A percentile compares a stretch with the other conserved stretches of the same genome.
phyloP scores from a whole-genome alignment of 2,113 vertebrate species.

The Melanotaenia duboulayi region DNA sequence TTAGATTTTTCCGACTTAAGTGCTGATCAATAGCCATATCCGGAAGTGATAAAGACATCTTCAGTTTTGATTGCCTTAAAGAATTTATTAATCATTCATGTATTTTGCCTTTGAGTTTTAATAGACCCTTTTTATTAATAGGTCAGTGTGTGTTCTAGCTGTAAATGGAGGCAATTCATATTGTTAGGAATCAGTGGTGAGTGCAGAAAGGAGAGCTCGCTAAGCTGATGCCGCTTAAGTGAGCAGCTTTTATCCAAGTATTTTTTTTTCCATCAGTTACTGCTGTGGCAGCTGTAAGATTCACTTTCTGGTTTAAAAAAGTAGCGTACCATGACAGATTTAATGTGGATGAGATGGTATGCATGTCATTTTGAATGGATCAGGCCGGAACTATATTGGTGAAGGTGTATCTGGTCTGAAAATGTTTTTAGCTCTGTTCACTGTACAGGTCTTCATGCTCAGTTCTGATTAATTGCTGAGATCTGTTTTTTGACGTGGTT shows the following conservation, averaged over 20 bases:
- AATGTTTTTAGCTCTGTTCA: no score
- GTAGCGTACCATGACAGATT: no score
- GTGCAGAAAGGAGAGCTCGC: constrained; percentile 57
- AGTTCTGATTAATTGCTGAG: no score
- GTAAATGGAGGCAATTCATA: constrained; percentile 56
- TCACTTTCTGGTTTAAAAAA: constrained; percentile 28
- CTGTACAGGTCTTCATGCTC: no score
- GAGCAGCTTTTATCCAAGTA: constrained; percentile 59
- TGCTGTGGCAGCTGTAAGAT: constrained; percentile 52
- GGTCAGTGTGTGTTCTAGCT: constrained; percentile 13
- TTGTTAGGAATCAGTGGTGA: constrained; percentile 55
- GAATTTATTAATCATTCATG: constrained; percentile 42
- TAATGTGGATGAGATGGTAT: no score
- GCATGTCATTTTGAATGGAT: no score
- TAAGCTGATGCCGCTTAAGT: constrained; percentile 73
- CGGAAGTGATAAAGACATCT: constrained; percentile 23
- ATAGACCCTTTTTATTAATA: constrained; percentile 39
- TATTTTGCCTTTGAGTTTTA: constrained; percentile 59
- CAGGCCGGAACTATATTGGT: no score
- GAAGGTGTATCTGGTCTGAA: no score
- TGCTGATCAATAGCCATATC: constrained; percentile 40
- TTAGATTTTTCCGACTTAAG: constrained; percentile 29
- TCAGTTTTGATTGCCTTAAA: constrained; percentile 36
- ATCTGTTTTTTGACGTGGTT: no score
- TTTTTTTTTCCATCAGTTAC: constrained; percentile 73